Conservation (phyloP, 2,888 invertebrate genomes). For the Epinotia bilunana region DNA sequence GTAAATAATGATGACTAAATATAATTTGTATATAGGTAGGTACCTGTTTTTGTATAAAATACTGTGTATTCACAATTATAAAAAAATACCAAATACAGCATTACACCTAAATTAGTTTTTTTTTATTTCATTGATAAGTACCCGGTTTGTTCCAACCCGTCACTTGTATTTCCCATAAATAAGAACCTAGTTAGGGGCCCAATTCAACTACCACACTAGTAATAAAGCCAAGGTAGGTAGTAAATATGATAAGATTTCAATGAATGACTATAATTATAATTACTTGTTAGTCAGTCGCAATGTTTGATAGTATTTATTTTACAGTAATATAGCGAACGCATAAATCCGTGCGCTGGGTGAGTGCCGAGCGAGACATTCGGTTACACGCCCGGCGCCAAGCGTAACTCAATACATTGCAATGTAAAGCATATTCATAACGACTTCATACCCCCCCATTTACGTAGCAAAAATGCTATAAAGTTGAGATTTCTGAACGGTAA, state of each 20-base stretch:
- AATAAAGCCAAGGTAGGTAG: too few species aligned
- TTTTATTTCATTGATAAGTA: background rate
- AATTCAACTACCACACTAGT: background rate
- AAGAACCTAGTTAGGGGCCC: background rate
- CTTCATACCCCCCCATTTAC: constrained; percentile 35
- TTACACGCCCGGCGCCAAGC: constrained; percentile 38
- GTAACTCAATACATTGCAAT: constrained; percentile 38
- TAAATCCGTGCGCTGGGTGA: constrained; percentile 26
- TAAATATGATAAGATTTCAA: too few species aligned
- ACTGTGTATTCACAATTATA: background rate
- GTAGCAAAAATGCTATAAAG: constrained; percentile 18
- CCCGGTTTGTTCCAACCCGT: background rate
- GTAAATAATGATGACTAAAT: constrained; percentile 54
- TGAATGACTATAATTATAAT: too few species aligned
- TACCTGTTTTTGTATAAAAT: background rate
- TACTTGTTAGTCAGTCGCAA: too few species aligned
- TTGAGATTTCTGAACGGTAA: constrained; percentile 23
- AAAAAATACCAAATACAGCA: background rate
- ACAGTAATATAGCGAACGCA: constrained; percentile 23
- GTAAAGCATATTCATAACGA: constrained; percentile 39
- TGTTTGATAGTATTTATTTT: constrained; percentile 9
- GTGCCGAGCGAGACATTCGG: constrained; percentile 29
- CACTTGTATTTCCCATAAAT: background rate
- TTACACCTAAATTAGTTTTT: background rate
- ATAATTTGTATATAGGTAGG: background rate